Evolutionary conservation across 1,140 invertebrate species (phyloP).

Genomic region (Acromyrmex echinatior): DNA sequence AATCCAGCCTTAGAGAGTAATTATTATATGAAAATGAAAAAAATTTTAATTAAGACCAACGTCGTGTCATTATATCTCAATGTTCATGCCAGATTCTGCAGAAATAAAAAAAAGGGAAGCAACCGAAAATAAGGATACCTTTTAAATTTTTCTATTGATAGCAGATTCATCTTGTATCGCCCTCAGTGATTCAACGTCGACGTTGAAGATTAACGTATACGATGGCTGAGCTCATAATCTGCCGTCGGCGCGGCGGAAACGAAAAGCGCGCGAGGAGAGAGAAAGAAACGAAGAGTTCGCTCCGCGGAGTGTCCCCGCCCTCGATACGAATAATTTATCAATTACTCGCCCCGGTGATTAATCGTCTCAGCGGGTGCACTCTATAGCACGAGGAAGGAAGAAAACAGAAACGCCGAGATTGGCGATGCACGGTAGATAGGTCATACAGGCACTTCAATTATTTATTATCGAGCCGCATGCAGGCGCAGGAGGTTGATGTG

Average conservation of each 20-base stretch:
- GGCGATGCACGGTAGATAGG: conserved; percentile 59
- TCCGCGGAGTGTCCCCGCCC: conserved; percentile 56
- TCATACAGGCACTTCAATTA: conserved; percentile 62
- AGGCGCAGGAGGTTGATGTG: conserved; percentile 51
- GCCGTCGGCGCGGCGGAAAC: conserved; percentile 32
- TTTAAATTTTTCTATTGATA: background rate
- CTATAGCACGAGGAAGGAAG: conserved; percentile 23
- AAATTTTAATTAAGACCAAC: background rate
- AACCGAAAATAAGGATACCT: background rate
- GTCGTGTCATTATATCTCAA: background rate
- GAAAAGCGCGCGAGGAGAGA: conserved; percentile 28
- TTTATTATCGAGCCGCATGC: conserved; percentile 60
- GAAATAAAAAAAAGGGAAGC: background rate
- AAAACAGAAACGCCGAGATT: conserved; percentile 46
- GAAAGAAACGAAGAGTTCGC: conserved; percentile 42
- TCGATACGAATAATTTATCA: conserved; percentile 71
- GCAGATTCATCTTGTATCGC: conserved; percentile 7
- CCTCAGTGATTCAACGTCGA: conserved; percentile 42
- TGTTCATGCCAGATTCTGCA: background rate
- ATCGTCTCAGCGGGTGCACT: conserved; percentile 62
- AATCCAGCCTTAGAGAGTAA: too few species aligned
- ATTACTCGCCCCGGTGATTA: conserved; percentile 70
- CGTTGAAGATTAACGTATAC: conserved; percentile 59
- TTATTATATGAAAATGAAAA: background rate
- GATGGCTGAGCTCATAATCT: conserved; percentile 64